phyloP scores from a whole-genome alignment of 2,113 vertebrate species.

The Nycticorax nycticorax region DNA sequence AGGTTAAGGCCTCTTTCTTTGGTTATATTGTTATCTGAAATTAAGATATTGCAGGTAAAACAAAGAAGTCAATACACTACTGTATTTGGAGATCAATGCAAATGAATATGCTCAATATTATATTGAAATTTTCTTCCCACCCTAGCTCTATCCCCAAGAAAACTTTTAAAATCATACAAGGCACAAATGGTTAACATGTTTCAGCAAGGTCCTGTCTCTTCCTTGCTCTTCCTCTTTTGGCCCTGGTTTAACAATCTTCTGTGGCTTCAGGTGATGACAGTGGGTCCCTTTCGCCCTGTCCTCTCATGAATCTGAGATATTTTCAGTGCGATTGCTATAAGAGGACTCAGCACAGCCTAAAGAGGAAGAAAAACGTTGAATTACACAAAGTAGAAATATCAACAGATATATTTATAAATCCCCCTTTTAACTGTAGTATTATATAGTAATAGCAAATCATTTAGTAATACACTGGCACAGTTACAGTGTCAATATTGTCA shows the following conservation, averaged over 20 bases:
- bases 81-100: slow-evolving; percentile 42
- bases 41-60: slow-evolving; percentile 42
- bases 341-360: slow-evolving; percentile 93
- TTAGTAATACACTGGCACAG: not conserved
- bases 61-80: slow-evolving; percentile 29
- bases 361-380: slow-evolving; percentile 14
- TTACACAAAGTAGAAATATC: not conserved
- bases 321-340: slow-evolving; percentile 97
- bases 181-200: slow-evolving; percentile 73
- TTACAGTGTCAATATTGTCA: not conserved
- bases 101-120: slow-evolving; percentile 35
- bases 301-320: slow-evolving; percentile 96
- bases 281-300: slow-evolving; percentile 91
- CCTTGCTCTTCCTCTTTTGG: slow-evolving; percentile 65
- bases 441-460: not conserved
- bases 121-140: slow-evolving; percentile 5
- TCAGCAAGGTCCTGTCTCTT: slow-evolving; percentile 45
- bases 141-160: slow-evolving; percentile 21
- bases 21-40: slow-evolving; percentile 2
- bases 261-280: slow-evolving; percentile 90
- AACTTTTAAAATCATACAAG: slow-evolving; percentile 68
- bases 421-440: not conserved
- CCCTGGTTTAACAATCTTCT: slow-evolving; percentile 53
- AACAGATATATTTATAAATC: not conserved
- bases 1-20: not conserved